phyloP scores from a whole-genome alignment of 2,888 invertebrate species.

The Agonopterix alstromeriana region DNA sequence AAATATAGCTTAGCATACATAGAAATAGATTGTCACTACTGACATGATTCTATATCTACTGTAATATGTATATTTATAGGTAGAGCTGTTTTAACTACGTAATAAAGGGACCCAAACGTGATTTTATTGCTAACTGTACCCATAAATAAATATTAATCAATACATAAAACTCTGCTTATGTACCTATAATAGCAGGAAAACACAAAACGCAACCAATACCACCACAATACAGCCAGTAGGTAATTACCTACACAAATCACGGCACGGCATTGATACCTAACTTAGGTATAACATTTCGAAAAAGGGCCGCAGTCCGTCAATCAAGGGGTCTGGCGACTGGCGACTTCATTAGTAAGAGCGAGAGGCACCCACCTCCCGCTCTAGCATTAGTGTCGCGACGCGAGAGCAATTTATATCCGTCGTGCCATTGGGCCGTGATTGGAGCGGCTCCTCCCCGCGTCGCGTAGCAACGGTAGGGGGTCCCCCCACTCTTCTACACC shows the following conservation, averaged over 20 bases:
- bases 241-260: slow-evolving; percentile 60
- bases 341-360: slow-evolving; percentile 71
- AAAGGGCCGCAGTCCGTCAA: slow-evolving; percentile 69
- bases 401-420: slow-evolving; percentile 77
- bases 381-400: slow-evolving; percentile 61
- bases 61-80: too few relatives aligned
- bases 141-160: too few relatives aligned
- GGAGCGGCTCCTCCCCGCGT: slow-evolving; percentile 80
- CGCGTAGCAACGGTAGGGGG: slow-evolving; percentile 77
- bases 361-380: slow-evolving; percentile 43
- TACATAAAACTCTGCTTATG: too few relatives aligned
- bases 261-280: slow-evolving; percentile 54
- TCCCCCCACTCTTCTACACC: slow-evolving; percentile 33
- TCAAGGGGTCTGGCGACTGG: slow-evolving; percentile 61
- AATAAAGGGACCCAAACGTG: not conserved
- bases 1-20: too few relatives aligned
- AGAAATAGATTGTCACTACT: too few relatives aligned
- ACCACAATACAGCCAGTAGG: slow-evolving; percentile 21
- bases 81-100: too few relatives aligned
- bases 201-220: slow-evolving; percentile 27
- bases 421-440: slow-evolving; percentile 78
- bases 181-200: not conserved
- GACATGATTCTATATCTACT: too few relatives aligned
- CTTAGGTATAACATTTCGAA: slow-evolving; percentile 52
- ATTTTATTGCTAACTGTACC: not conserved